Conservation (phyloP, 2,113 vertebrate genomes). For the Pygoscelis adeliae region DNA sequence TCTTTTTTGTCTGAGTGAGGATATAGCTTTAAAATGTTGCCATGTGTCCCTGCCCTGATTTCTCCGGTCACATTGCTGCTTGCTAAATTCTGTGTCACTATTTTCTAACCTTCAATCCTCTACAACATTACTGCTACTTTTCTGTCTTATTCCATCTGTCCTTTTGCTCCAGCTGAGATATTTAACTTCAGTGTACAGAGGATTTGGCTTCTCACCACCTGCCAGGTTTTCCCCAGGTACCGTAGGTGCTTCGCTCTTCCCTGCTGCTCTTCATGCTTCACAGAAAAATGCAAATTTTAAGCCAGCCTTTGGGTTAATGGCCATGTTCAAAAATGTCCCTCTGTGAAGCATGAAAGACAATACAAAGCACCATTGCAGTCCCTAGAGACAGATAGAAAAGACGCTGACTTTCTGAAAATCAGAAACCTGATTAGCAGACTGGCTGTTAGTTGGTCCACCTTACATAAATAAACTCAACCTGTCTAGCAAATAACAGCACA, state of each 20-base stretch:
- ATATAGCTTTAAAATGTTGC: neutral
- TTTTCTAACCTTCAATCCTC: neutral
- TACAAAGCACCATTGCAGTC: neutral
- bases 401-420: neutral
- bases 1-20: neutral
- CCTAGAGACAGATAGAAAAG: neutral
- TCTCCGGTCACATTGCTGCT: neutral
- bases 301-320: neutral
- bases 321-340: neutral
- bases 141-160: neutral
- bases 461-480: neutral
- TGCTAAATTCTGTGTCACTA: neutral
- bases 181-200: neutral
- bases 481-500: neutral
- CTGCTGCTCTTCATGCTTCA: neutral
- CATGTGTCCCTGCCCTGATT: neutral
- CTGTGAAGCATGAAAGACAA: conserved; percentile 14
- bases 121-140: neutral
- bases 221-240: neutral
- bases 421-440: neutral
- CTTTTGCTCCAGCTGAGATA: neutral
- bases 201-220: neutral
- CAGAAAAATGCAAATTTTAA: neutral
- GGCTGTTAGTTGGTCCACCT: neutral
- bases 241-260: neutral